Base-by-base conservation (phyloP, 2,888 invertebrate genomes). In the Rhaphigaster nebulosa region DNA sequence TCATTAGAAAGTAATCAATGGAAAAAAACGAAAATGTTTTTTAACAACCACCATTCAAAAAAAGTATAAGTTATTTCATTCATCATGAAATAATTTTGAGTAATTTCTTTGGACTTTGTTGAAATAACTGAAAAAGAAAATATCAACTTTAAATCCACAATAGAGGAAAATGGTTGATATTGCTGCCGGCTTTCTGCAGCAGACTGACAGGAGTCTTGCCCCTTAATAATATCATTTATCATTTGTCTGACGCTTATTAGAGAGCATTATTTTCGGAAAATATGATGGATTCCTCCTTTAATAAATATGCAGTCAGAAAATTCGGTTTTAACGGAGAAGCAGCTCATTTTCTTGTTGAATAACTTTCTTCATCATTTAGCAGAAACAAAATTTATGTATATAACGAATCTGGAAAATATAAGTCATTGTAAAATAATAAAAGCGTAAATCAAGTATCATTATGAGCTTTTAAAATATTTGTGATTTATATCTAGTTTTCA, bases 191-290 rank as follows among this genome's bases (percentile, higher is more conserved):
- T 29, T 70, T 70, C 70, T 38, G 34, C 4, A 6, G 70, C 0
- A 38, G 70, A 38, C 70, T 76, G 70, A 38, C 70, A 76, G 70
- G 38, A 34, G 70, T 38, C 70, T 76, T 76, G 20, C 20, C 70
- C 23, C 34, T 76, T 76, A 76, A 76, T 76, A 76, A 76, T 76
- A 76, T 76, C 70, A 76, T 76, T 76, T 76, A 76, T 76, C 70
- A 76, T 20, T 76, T 76, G 70, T 38, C 70, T 76, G 70, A 76
- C 70, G 70, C 70, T 76, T 76, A 76, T 76, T 76, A 76, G 70
- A 38, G 70, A 38, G 70, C 70, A 76, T 76, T 76, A 76, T 76
- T 76, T 76, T 76, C 38, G 1, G 70, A 15, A 76, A 76, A 76
- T 76, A 76, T 76, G 70, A 76, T 76, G 70, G 70, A 76, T 76